Conservation (phyloP, 2,888 invertebrate genomes). For the Elmis aenea region DNA sequence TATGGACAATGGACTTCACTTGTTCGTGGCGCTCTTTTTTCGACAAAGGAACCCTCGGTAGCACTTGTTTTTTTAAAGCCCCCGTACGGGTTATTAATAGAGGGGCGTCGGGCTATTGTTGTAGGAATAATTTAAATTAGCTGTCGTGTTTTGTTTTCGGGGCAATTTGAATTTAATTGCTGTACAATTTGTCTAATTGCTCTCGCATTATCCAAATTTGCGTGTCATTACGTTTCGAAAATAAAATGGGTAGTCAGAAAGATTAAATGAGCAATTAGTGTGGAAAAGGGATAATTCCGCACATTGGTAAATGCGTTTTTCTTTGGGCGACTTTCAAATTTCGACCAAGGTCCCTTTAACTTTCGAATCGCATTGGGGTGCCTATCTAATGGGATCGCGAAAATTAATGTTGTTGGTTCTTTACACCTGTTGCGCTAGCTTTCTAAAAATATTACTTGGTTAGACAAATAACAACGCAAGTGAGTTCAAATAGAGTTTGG, state of each 20-base stretch:
- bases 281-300: no score
- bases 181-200: slow-evolving; percentile 14
- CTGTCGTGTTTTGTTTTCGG: background rate
- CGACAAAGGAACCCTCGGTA: slow-evolving; percentile 8
- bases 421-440: slow-evolving; percentile 17
- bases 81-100: slow-evolving; percentile 8
- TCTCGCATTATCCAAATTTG: slow-evolving; percentile 8
- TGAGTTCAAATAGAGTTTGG: slow-evolving; percentile 3
- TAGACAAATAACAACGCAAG: slow-evolving; percentile 6
- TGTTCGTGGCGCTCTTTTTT: slow-evolving; percentile 11
- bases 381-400: slow-evolving; percentile 7
- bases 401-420: no score
- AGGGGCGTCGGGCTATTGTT: slow-evolving; percentile 3
- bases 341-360: no score
- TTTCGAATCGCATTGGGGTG: slow-evolving; percentile 10
- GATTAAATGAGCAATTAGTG: no score
- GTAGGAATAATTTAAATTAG: no score
- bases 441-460: slow-evolving; percentile 19
- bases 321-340: slow-evolving; percentile 10
- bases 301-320: no score
- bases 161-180: slow-evolving; percentile 5
- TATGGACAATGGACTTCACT: slow-evolving; percentile 12
- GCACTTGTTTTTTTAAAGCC: slow-evolving; percentile 11
- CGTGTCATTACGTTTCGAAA: no score
- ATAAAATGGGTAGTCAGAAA: no score